Base-by-base conservation (phyloP, 2,888 invertebrate species). In the Apamea anceps region DNA sequence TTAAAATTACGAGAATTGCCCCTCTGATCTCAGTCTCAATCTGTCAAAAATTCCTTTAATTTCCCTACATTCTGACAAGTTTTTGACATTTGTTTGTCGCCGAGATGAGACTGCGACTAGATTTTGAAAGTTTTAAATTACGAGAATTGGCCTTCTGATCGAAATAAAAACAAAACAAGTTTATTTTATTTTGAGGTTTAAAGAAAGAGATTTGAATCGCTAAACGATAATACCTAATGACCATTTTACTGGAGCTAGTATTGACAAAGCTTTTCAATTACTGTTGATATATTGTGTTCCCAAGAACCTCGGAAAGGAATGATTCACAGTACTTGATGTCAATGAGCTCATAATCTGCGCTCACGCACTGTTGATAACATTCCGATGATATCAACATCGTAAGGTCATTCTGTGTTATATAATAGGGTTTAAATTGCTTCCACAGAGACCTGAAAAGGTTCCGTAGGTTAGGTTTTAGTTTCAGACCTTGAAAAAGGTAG, bases 291-390 rank as follows among this genome's bases (percentile, higher is more conserved):
- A 51, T 85, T 72, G 63, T 70, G 51, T 45, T 81, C 51, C 5
- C 37, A 81, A 85, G 62, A 63, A 65, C 21, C 48, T 80, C 54
- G 18, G 65, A 28, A 60, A 42, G n/a, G 21, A 63, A 54, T 51
- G 54, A 77, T 77, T 77, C 60, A 77, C 51, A 28, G 25, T 63
- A 77, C 54, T 85, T 60, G 63, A 84, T 48, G 81, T 81, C 76
- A 85, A 85, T 67, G 85, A 78, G 82, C 74, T 72, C 78, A 67
- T 81, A 85, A 81, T 83, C 83, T 81, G 80, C 54, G 74, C 62
- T 76, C 67, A 37, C 28, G 66, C 37, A 68, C 18, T 71, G 21
- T 76, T 71, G 70, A 82, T 80, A 79, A 78, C 73, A 79, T 81
- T 13, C 32, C 32, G 51, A 62, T 75, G 71, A 85, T 76, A 81